Conservation (phyloP, 2,797 vertebrate species). For the Scarus forsteni region DNA sequence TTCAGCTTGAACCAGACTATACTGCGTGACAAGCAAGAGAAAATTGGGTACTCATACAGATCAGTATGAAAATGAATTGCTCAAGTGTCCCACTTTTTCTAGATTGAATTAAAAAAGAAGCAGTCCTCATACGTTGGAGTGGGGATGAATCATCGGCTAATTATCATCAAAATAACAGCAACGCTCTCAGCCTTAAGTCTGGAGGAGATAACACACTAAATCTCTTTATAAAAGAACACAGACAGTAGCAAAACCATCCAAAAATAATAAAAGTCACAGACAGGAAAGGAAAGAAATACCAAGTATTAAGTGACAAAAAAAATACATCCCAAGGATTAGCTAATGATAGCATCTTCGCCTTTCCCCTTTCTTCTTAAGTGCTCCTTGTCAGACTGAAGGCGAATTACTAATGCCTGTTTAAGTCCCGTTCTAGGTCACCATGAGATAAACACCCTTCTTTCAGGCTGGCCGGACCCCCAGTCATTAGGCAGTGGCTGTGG, state of each 20-base stretch:
- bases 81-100: constrained; percentile 58
- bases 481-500: constrained; percentile 74
- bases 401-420: constrained; percentile 84
- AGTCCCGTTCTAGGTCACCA: constrained; percentile 85
- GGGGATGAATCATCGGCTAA: constrained; percentile 58
- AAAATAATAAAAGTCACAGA: constrained; percentile 17
- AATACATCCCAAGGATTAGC: constrained; percentile 21
- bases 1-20: constrained; percentile 72
- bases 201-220: constrained; percentile 20
- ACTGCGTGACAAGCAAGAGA: constrained; percentile 61
- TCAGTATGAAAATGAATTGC: constrained; percentile 54
- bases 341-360: constrained; percentile 18
- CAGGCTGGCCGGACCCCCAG: constrained; percentile 71
- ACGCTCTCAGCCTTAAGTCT: neutral
- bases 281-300: constrained; percentile 4
- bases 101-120: constrained; percentile 14
- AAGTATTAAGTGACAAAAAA: neutral
- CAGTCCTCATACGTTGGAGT: constrained; percentile 7
- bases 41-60: constrained; percentile 57
- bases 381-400: constrained; percentile 63
- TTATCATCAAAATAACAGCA: constrained; percentile 52
- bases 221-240: constrained; percentile 10
- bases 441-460: constrained; percentile 86
- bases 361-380: constrained; percentile 32
- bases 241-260: neutral